Evolutionary conservation across 2,888 invertebrate species (phyloP), one percentile per base, ranked within the genome.

Genomic region (Lacanobia oleracea): DNA sequence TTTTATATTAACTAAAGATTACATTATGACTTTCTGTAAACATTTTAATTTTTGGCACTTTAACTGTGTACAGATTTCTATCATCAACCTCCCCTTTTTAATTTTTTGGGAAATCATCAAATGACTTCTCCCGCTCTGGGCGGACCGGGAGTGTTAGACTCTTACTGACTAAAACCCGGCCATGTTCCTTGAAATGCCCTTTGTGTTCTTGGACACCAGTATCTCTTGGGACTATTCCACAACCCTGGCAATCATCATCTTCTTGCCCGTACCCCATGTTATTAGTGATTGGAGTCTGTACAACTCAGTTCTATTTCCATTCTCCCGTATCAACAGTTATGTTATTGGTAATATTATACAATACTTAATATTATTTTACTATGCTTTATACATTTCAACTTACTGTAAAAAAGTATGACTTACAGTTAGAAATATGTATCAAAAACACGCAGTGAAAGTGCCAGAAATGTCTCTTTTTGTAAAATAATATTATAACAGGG

Each of bases 1-100:
- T 64, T 72, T 72, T 76, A 60, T 76, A 63, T 54, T 10, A 56
- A 68, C 3, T 67, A 69, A 68, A 60, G 59, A 54, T 56, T 16
- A 18, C 48, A 48, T 18, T 57, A 75, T 14, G n/a, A 16, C 53
- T 61, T 74, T 77, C 10, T 27, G 60, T 67, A 40, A 45, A 68
- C 12, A 27, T 45, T 63, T 54, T 37, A 54, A 18, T 10, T 67
- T n/a, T 61, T 68, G 60, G n/a, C 23, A 59, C 45, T 70, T 43
- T 56, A 16, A 48, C 33, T 68, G 66, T 50, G 37, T 64, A 45
- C 0, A 1, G 2, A 33, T 54, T n/a, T 21, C 16, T 43, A 14
- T 23, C 16, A 43, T 43, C 43, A 27, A 10, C 12, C 43, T 43
- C 14, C 9, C 40, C 27, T 27, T 27, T 27, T 27, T 27, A n/a